Percentiles rank a stretch among this genome's conserved stretches.
These are phyloP conservation scores for Poliocrania exsul DNA, from an alignment of 2,797 vertebrate genomes.

Conservation along the genomic window DNA sequence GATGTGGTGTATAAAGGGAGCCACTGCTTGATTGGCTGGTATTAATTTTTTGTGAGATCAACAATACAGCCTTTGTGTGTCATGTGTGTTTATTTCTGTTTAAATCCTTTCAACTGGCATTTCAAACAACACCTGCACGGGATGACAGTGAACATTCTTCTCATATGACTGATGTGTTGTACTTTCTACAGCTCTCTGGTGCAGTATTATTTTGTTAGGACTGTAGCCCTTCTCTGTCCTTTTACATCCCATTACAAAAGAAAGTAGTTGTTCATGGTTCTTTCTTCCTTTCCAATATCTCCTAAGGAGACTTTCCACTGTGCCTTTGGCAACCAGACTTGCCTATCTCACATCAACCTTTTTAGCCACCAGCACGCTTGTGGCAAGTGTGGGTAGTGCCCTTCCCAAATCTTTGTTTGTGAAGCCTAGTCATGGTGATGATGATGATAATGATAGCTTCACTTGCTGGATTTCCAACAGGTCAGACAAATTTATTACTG, in stretches of 20 bases:
- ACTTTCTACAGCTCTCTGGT: not conserved
- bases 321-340: too few species aligned
- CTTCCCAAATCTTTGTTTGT: too few species aligned
- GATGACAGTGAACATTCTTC: not conserved
- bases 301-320: too few species aligned
- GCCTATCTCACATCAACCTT: too few species aligned
- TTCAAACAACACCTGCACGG: not conserved
- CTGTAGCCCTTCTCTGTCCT: not conserved
- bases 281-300: too few species aligned
- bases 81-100: not conserved
- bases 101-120: not conserved
- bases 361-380: too few species aligned
- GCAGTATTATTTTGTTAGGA: not conserved
- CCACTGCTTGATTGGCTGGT: not conserved
- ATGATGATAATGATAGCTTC: not conserved
- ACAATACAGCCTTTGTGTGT: too few species aligned
- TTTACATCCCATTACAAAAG: not conserved
- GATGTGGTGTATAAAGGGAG: not conserved
- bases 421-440: too few species aligned
- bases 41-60: not conserved
- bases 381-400: too few species aligned
- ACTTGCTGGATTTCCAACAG: conserved; percentile 29
- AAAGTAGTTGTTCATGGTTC: not conserved
- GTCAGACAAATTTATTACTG: not conserved
- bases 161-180: not conserved